Base-by-base conservation (phyloP, 2,888 invertebrate species). In the Gasteruption jaculator region DNA sequence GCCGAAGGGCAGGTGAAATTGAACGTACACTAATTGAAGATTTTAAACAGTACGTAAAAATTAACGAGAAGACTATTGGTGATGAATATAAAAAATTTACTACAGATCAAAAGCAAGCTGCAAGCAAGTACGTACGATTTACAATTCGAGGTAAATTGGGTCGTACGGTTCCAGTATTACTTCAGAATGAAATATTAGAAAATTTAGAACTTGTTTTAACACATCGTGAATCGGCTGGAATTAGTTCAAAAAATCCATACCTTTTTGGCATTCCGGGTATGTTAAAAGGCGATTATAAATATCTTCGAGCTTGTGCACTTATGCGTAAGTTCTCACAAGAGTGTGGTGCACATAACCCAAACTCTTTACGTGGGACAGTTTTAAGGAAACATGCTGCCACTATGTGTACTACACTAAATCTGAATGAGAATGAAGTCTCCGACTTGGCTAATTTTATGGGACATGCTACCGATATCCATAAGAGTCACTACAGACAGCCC, bases 1-100 rank as follows among this genome's bases (percentile, higher is more conserved):
- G 49, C 10, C 49, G 52, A 1, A 14, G 49, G 19, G 33, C 45
- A 6, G 49, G 51, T 5, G 51, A 51, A 30, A 40, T 40, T 2
- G 37, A 52, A 24, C 5, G 41, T 26, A 33, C 27, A 5, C 21
- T 24, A 3, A 31, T 48, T 4, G 36, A 43, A n/a, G 49, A 48
- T 37, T 44, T 41, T 7, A 3, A 24, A 14, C 37, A 25, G 30
- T n/a, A 30, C 10, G 12, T 36, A 43, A 32, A 33, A 18, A 41
- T 49, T 16, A 27, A 36, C 12, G 26, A 46, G 24, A 30, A 19
- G n/a, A 29, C 30, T 2, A 33, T 40, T n/a, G 38, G 41, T 21
- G 45, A 42, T 2, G 27, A 30, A 3, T 34, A 37, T 12, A 27
- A 38, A 3, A 36, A 21, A 8, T 43, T 48, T 4, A 24, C 34